phyloP scores from a whole-genome alignment of 2,888 invertebrate species.

The Pterostichus madidus region DNA sequence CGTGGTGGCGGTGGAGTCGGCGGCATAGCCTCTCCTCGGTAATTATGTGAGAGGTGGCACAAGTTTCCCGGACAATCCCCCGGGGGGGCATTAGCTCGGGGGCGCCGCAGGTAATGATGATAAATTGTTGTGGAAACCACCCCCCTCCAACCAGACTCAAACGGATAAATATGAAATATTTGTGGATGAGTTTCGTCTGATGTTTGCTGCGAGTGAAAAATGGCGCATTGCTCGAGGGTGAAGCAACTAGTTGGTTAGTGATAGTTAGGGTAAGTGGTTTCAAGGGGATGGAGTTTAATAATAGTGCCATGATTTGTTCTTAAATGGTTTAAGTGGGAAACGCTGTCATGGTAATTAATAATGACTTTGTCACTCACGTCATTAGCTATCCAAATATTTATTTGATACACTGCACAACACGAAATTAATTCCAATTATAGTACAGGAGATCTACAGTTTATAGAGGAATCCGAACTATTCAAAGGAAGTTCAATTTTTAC shows the following conservation, averaged over 20 bases:
- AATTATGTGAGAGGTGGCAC: constrained; percentile 66
- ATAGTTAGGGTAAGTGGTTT: constrained; percentile 32
- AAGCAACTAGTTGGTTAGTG: constrained; percentile 39
- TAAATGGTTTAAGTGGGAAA: constrained; percentile 18
- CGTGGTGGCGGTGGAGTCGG: too few species aligned
- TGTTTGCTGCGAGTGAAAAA: constrained; percentile 35
- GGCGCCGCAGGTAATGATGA: constrained; percentile 63
- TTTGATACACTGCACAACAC: too few species aligned
- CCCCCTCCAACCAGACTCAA: not conserved
- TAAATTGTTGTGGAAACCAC: constrained; percentile 57
- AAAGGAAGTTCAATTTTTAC: too few species aligned
- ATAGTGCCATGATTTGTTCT: constrained; percentile 4
- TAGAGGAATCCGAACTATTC: too few species aligned
- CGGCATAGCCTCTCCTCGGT: constrained; percentile 31
- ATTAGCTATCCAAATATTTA: too few species aligned
- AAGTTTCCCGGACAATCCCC: constrained; percentile 53
- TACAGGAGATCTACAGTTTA: too few species aligned
- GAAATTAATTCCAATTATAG: too few species aligned
- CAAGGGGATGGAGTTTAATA: constrained; percentile 10
- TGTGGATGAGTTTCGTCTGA: constrained; percentile 34
- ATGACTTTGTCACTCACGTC: not conserved
- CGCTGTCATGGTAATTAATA: constrained; percentile 9
- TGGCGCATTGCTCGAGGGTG: constrained; percentile 1
- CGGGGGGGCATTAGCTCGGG: constrained; percentile 51
- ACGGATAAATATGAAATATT: constrained; percentile 64